phyloP scores from a whole-genome alignment of 2,888 invertebrate genomes.

The Plusia festucae region DNA sequence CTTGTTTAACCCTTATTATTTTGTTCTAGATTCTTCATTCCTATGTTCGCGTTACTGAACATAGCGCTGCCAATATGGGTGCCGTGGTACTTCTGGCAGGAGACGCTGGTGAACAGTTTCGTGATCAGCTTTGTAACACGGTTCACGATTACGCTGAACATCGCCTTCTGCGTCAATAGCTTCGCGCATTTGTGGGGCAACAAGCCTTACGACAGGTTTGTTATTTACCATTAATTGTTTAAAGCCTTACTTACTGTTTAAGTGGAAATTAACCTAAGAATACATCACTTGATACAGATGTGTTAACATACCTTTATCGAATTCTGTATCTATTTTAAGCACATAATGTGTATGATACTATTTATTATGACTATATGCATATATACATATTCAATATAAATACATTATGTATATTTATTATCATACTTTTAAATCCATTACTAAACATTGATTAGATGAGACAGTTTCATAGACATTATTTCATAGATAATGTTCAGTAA shows the following conservation, averaged over 20 bases:
- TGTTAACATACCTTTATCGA: too few species aligned
- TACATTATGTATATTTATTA: neutral
- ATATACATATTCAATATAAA: neutral
- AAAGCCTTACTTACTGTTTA: neutral
- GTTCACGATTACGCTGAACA: conserved; percentile 95
- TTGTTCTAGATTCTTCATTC: conserved; percentile 91
- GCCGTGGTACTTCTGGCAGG: conserved; percentile 96
- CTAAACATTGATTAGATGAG: neutral
- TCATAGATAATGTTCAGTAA: too few species aligned
- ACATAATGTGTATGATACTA: neutral
- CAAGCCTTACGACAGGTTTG: conserved; percentile 96
- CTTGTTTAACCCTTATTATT: neutral
- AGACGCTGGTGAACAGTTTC: conserved; percentile 93
- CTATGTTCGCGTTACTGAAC: conserved; percentile 92
- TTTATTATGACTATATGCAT: neutral
- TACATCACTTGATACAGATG: neutral
- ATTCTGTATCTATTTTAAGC: neutral
- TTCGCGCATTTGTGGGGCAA: conserved; percentile 98
- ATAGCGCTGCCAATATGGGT: conserved; percentile 92
- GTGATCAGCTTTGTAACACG: conserved; percentile 95
- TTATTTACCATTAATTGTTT: conserved; percentile 26
- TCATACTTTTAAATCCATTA: neutral
- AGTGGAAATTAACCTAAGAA: neutral
- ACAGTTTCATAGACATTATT: too few species aligned
- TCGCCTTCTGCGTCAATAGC: conserved; percentile 98